Base-by-base conservation (phyloP, 2,888 invertebrate genomes). In the Furcula furcula region DNA sequence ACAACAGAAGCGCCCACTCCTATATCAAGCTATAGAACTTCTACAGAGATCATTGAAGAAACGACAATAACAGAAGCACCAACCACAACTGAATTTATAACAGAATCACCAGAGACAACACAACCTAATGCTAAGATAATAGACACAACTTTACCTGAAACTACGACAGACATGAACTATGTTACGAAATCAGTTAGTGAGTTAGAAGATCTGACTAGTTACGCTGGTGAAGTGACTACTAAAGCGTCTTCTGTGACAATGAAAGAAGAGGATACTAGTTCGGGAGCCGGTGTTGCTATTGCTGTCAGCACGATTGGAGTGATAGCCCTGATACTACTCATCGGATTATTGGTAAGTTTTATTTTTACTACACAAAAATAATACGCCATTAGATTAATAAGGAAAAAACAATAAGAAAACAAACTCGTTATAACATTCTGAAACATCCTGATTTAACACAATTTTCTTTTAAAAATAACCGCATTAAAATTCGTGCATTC, bases 281-380 rank as follows among this genome's bases (percentile, higher is more conserved):
- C 92, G 0, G 94, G 94, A 35, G 93, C 94, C 3, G 93, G 95
- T 31, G 93, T 95, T 7, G 96, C 96, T 7, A 94, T 96, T 40
- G 92, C 94, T 4, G 94, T 96, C 39, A 94, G 95, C 49, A 92
- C 93, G 7, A 93, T 96, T 34, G 96, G 94, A 4, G 94, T 94
- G 9, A 90, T 95, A 30, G 95, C 95, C 27, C 81, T 96, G 32
- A 83, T 96, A 23, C 82, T 95, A 7, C 85, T 96, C n/a, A 93
- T 94, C 34, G 93, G 93, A 43, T 90, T 95, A 34, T 71, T 95
- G 91, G 94, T 94, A 82, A 92, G 91, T 85, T 1, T 9, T 19
- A 14, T 30, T 21, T n/a, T n/a, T n/a, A n/a, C n/a, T n/a, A n/a
- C n/a, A n/a, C n/a, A n/a, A n/a, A n/a, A n/a, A n/a, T n/a, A n/a